Evolutionary conservation across 1,140 invertebrate species (phyloP).

Genomic region (Drosophila equinoxialis): DNA sequence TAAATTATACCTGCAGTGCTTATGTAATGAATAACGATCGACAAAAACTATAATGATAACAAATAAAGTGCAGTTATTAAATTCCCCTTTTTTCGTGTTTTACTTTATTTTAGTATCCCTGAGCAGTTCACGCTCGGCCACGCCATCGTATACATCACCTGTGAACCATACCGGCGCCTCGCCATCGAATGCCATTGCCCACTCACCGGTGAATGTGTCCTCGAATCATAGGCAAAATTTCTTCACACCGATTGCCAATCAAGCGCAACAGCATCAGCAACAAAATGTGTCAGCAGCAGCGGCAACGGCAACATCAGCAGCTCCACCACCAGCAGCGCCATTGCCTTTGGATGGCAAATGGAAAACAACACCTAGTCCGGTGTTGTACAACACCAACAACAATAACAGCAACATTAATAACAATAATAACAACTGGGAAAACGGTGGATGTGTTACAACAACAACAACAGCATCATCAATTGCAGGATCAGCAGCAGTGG

Average conservation of each 20-base stretch:
- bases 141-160: constrained; percentile 92
- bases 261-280: constrained; percentile 84
- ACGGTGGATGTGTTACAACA: constrained; percentile 35
- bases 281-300: constrained; percentile 48
- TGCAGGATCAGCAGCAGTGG: constrained; percentile 73
- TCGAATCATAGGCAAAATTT: constrained; percentile 88
- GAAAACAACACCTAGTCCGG: constrained; percentile 80
- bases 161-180: constrained; percentile 87
- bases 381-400: constrained; percentile 72
- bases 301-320: constrained; percentile 26
- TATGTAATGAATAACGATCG: constrained; percentile 65
- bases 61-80: constrained; percentile 21
- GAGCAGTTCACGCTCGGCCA: constrained; percentile 94
- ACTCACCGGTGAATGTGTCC: constrained; percentile 86
- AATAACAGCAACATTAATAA: constrained; percentile 49
- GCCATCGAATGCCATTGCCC: constrained; percentile 86
- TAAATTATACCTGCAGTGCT: constrained; percentile 82
- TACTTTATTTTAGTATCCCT: constrained; percentile 89
- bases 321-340: constrained; percentile 36
- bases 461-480: constrained; percentile 46
- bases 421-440: constrained; percentile 65
- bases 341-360: constrained; percentile 71
- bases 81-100: constrained; percentile 17
- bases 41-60: background rate
- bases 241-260: constrained; percentile 91